phyloP scores from a whole-genome alignment of 2,888 invertebrate genomes.

The Lasiommata megera region DNA sequence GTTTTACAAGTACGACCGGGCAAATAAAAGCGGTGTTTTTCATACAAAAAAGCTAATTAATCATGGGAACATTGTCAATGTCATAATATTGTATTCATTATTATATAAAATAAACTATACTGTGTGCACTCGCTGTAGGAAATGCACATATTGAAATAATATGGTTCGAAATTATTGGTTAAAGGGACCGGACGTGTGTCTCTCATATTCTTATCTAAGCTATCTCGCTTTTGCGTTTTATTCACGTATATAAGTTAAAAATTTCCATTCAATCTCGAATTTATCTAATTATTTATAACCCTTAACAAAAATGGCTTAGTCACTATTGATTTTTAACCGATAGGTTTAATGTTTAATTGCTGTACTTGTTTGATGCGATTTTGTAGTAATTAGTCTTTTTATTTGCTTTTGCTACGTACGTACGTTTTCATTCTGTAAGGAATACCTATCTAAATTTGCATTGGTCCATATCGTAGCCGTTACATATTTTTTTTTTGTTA shows the following conservation, averaged over 20 bases:
- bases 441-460: too few relatives aligned
- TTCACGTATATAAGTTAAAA: constrained; percentile 33
- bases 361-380: too few relatives aligned
- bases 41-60: not conserved
- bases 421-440: too few relatives aligned
- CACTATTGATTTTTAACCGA: not conserved
- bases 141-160: not conserved
- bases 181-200: constrained; percentile 14
- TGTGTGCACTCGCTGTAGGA: not conserved
- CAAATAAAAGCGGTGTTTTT: too few relatives aligned
- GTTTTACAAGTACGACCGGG: too few relatives aligned
- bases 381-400: too few relatives aligned
- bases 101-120: not conserved
- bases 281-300: constrained; percentile 1
- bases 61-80: too few relatives aligned
- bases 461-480: too few relatives aligned
- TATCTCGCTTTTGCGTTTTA: constrained; percentile 42
- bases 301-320: not conserved
- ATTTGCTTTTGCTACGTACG: too few relatives aligned
- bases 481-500: too few relatives aligned
- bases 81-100: not conserved
- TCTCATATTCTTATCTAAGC: constrained; percentile 42
- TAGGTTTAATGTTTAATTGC: too few relatives aligned
- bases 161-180: not conserved
- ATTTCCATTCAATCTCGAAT: constrained; percentile 26